Base-by-base conservation (phyloP, 1,140 invertebrate genomes). In the Stratiolaelaps scimitus region DNA sequence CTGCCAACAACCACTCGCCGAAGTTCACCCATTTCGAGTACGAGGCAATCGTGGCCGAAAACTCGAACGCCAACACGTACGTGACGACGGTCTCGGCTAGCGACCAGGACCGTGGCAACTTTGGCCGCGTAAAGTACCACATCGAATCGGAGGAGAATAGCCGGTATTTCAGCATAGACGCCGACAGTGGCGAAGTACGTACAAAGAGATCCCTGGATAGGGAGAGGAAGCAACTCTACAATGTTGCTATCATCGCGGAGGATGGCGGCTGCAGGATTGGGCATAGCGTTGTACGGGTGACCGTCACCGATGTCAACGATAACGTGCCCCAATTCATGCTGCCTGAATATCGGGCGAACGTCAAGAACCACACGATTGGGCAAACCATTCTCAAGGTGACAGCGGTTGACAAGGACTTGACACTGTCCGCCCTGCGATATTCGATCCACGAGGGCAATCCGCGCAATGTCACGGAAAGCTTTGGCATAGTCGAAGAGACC, bases 241-340 rank as follows among this genome's bases (percentile, higher is more conserved):
- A 86, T 72, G 80, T 93, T 64, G 83, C 84, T 0, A 81, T 94
- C 7, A 84, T 85, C 75, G 90, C 89, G n/a, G 83, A 82, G 15
- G 90, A 94, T 76, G 84, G 84, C 56, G 90, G 90, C 47, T 86
- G 87, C 5, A 81, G 83, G 72, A 83, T 84, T 60, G 85, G 84
- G 4, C 90, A 88, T 74, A 80, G 87, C 1, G 82, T 81, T 7
- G 81, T 95, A 5, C 78, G 85, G 71, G 83, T 94, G 7, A 83
- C 81, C 70, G 83, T 95, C 7, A 77, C 76, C 2, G 91, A 95
- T 77, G 81, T 83, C 65, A 95, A 95, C 77, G 92, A 95, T 73
- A 89, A 93, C 76, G 75, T 82, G 53, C 92, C 92, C 0, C 75
- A 78, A 53, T 96, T 94, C 76, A 76, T 83, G 34, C 75, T 87